Evolutionary conservation across 2,113 vertebrate genomes (phyloP).

Genomic region (Meriones unguiculatus): DNA sequence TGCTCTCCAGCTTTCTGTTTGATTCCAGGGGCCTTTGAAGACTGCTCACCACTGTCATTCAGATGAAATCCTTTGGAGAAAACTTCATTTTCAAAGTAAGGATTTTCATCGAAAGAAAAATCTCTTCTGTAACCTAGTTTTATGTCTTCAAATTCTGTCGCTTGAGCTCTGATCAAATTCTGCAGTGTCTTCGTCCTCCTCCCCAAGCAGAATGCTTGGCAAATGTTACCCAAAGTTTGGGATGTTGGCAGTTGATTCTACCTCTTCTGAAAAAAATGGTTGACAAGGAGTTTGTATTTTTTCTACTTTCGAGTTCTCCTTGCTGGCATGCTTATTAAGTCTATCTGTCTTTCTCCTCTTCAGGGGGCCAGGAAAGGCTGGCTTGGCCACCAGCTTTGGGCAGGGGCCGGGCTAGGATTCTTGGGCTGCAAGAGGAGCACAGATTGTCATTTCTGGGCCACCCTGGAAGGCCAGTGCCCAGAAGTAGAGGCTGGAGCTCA

Average conservation of each 20-base stretch:
- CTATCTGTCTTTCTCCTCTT: background rate
- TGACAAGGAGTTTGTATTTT: background rate
- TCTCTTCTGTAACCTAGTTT: background rate
- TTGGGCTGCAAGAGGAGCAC: background rate
- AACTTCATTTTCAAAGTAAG: background rate
- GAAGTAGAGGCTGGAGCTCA: background rate
- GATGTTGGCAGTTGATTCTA: background rate
- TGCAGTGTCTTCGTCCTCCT: background rate
- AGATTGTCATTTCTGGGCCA: background rate
- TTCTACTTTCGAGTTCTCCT: background rate
- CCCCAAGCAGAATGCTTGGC: background rate
- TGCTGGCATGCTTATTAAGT: background rate
- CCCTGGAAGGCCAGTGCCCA: too few relatives aligned
- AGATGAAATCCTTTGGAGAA: background rate
- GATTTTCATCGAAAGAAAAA: background rate
- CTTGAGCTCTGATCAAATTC: background rate
- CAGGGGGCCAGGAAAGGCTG: background rate
- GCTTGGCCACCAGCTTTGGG: background rate
- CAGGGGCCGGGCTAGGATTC: background rate
- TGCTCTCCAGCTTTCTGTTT: background rate
- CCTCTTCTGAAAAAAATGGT: background rate
- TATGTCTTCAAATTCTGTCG: background rate
- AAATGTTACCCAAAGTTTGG: background rate
- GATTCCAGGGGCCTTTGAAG: background rate
- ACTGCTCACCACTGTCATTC: background rate